phyloP scores from a whole-genome alignment of 2,888 invertebrate species.

The Thera britannica region DNA sequence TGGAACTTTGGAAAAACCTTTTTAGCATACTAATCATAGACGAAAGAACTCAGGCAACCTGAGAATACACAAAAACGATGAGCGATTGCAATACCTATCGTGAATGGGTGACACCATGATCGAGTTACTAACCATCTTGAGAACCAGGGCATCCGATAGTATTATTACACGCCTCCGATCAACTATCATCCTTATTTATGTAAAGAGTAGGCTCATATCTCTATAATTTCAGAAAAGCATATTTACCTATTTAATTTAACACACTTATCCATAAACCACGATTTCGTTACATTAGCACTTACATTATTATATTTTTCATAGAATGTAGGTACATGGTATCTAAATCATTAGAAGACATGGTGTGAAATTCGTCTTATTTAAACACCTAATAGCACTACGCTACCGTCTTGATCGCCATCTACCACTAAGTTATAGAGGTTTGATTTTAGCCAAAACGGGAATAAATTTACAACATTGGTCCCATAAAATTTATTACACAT shows the following conservation, averaged over 20 bases:
- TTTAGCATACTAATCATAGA: not conserved
- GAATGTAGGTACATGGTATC: not conserved
- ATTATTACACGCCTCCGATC: slow-evolving; percentile 14
- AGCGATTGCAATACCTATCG: slow-evolving; percentile 21
- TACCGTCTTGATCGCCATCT: too few species aligned
- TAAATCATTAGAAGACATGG: too few species aligned
- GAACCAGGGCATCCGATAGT: slow-evolving; percentile 42
- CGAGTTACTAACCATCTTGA: slow-evolving; percentile 54
- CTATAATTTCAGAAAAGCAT: not conserved
- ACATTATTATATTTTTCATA: not conserved
- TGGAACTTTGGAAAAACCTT: not conserved
- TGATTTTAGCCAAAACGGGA: too few species aligned
- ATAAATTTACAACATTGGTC: too few species aligned
- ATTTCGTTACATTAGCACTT: not conserved
- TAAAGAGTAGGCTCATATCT: slow-evolving; percentile 9
- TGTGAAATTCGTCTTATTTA: not conserved
- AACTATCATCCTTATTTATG: slow-evolving; percentile 6
- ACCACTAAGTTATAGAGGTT: too few species aligned
- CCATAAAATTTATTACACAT: too few species aligned
- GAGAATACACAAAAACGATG: slow-evolving; percentile 4
- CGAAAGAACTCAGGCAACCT: not conserved
- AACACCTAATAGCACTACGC: too few species aligned
- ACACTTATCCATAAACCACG: not conserved
- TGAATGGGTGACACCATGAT: slow-evolving; percentile 46
- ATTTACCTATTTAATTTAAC: not conserved